Percentiles rank a stretch among this genome's conserved stretches.
Evolutionary conservation across 2,113 vertebrate species (phyloP).

Genomic region (Synchiropus splendidus): DNA sequence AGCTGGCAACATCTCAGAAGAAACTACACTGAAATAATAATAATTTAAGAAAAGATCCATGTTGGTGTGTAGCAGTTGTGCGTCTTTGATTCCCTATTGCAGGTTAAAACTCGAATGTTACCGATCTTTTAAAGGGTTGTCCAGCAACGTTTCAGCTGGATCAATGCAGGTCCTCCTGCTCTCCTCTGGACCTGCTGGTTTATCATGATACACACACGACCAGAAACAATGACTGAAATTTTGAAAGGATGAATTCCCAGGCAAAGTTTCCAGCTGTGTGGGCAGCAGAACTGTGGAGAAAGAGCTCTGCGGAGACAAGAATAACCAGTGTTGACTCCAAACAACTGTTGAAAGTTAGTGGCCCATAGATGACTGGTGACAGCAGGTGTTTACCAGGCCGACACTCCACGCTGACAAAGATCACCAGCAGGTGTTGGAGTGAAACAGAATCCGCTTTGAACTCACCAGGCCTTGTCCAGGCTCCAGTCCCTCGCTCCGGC

Average conservation of each 20-base stretch:
- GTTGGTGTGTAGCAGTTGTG: too few relatives aligned
- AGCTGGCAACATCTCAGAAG: conserved; percentile 43
- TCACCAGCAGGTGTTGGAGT: too few relatives aligned
- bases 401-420: neutral
- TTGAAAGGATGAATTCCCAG: conserved; percentile 57
- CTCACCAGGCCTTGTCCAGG: too few relatives aligned
- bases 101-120: too few relatives aligned
- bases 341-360: neutral
- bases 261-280: conserved; percentile 69
- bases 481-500: too few relatives aligned
- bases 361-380: too few relatives aligned
- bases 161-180: too few relatives aligned
- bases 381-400: conserved; percentile 27
- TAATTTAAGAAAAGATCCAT: neutral
- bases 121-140: too few relatives aligned
- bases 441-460: too few relatives aligned
- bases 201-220: conserved; percentile 62
- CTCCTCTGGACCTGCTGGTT: neutral
- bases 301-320: conserved; percentile 7
- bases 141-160: too few relatives aligned
- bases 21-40: conserved; percentile 5
- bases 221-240: conserved; percentile 81
- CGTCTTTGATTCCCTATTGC: too few relatives aligned
- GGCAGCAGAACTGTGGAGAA: conserved; percentile 27
- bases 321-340: too few relatives aligned